These are phyloP conservation scores for Ceratosolen solmsi DNA, from an alignment of 1,140 invertebrate species.

Conservation along the genomic window DNA sequence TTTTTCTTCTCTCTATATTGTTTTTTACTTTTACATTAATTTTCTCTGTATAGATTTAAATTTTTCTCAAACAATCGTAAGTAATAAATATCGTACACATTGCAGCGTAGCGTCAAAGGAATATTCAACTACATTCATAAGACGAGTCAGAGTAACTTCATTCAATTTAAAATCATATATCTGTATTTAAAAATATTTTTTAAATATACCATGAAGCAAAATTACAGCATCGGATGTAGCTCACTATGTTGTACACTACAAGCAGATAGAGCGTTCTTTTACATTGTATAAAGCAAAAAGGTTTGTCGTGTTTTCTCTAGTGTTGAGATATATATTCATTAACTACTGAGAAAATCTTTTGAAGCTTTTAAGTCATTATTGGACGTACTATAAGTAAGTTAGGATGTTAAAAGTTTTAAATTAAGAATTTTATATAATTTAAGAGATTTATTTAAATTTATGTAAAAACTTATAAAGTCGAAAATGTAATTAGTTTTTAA, in stretches of 20 bases:
- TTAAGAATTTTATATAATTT: slow-evolving; percentile 21
- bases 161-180: neutral
- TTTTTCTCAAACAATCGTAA: neutral
- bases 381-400: neutral
- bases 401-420: slow-evolving; percentile 10
- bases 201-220: neutral
- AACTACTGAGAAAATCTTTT: slow-evolving; percentile 31
- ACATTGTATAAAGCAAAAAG: slow-evolving; percentile 40
- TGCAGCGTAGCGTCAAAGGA: neutral
- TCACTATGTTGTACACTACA: neutral
- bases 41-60: neutral
- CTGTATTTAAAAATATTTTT: neutral
- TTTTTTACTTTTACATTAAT: neutral
- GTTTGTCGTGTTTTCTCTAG: slow-evolving; percentile 46
- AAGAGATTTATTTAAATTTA: slow-evolving; percentile 20
- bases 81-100: neutral
- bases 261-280: slow-evolving; percentile 1
- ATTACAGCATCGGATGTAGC: neutral
- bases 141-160: neutral
- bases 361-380: slow-evolving; percentile 37
- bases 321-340: slow-evolving; percentile 41
- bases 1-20: slow-evolving; percentile 36
- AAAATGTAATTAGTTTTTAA: slow-evolving; percentile 22
- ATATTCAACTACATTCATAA: neutral
- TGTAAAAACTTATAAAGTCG: neutral